Percentiles rank a stretch among this genome's conserved stretches.
phyloP scores from a whole-genome alignment of 2,888 invertebrate species.

The Cantharis rufa region DNA sequence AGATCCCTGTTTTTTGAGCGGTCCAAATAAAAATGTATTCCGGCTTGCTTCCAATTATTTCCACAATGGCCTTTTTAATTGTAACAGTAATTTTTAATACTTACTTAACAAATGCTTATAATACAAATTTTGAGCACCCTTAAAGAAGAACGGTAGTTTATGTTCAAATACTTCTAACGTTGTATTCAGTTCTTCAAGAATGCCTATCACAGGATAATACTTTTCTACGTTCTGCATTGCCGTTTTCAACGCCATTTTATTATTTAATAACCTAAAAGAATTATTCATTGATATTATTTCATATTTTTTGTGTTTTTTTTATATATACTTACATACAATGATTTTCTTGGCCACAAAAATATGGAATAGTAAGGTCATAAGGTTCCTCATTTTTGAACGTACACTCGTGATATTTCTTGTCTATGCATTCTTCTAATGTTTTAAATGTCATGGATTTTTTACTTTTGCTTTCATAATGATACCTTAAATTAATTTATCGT shows the following conservation, averaged over 20 bases:
- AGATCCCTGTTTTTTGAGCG: no score
- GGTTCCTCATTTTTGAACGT: constrained; percentile 47
- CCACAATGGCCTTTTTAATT: no score
- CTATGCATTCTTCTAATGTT: constrained; percentile 45
- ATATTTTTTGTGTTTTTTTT: not conserved
- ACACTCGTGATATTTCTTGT: constrained; percentile 54
- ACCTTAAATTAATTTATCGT: constrained; percentile 10
- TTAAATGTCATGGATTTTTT: constrained; percentile 4
- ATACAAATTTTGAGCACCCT: constrained; percentile 59
- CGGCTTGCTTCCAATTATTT: no score
- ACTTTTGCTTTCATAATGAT: constrained; percentile 9
- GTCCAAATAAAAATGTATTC: no score
- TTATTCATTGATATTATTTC: not conserved
- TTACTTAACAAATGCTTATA: constrained; percentile 58
- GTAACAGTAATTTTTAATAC: constrained; percentile 33
- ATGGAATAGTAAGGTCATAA: constrained; percentile 61
- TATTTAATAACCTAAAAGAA: constrained; percentile 56
- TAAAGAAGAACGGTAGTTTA: constrained; percentile 62
- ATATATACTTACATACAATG: constrained; percentile 60
- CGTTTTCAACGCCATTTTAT: constrained; percentile 59
- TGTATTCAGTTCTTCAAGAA: constrained; percentile 62
- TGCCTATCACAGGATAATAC: constrained; percentile 64
- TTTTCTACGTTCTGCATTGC: constrained; percentile 63
- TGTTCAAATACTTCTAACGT: constrained; percentile 60
- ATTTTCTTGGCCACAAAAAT: constrained; percentile 66